Conservation (phyloP, 2,797 vertebrate species). For the Australoheros facetus region DNA sequence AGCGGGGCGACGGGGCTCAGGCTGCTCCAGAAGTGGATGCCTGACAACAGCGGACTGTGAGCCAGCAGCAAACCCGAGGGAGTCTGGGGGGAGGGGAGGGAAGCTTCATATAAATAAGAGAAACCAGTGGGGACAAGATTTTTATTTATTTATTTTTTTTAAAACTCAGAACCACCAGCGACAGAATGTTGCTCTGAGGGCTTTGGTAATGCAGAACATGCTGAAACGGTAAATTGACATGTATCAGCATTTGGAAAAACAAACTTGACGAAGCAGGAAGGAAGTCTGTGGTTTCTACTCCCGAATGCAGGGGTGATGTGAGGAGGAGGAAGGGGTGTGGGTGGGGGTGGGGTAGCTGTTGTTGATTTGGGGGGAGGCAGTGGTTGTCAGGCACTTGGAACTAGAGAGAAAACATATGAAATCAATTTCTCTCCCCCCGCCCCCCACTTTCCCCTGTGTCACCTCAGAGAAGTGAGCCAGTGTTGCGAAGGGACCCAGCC, state of each 20-base stretch:
- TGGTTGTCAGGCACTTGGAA: conserved; percentile 54
- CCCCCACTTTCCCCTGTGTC: conserved; percentile 69
- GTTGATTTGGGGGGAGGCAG: conserved; percentile 42
- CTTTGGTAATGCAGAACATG: conserved; percentile 62
- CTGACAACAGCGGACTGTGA: conserved; percentile 92
- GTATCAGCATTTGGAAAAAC: conserved; percentile 75
- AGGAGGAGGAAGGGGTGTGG: conserved; percentile 8
- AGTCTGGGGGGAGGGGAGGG: conserved; percentile 77
- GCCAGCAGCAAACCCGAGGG: conserved; percentile 92
- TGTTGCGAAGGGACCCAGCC: conserved; percentile 72
- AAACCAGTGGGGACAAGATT: conserved; percentile 27
- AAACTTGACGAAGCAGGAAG: conserved; percentile 70
- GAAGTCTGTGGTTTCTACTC: conserved; percentile 76
- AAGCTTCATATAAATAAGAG: conserved; percentile 38
- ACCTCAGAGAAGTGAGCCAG: conserved; percentile 78
- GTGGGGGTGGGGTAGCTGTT: conserved; percentile 39
- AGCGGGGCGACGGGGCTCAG: conserved; percentile 92
- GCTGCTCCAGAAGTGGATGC: conserved; percentile 97
- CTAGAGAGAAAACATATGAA: conserved; percentile 77
- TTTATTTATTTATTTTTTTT: too few species aligned
- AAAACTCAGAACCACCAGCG: background rate
- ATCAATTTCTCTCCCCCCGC: conserved; percentile 74
- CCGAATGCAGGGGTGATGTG: conserved; percentile 64
- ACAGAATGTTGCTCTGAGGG: conserved; percentile 32
- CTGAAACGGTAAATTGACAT: conserved; percentile 58